These are phyloP conservation scores for Dallia pectoralis DNA, from an alignment of 2,797 vertebrate species.

Conservation along the genomic window DNA sequence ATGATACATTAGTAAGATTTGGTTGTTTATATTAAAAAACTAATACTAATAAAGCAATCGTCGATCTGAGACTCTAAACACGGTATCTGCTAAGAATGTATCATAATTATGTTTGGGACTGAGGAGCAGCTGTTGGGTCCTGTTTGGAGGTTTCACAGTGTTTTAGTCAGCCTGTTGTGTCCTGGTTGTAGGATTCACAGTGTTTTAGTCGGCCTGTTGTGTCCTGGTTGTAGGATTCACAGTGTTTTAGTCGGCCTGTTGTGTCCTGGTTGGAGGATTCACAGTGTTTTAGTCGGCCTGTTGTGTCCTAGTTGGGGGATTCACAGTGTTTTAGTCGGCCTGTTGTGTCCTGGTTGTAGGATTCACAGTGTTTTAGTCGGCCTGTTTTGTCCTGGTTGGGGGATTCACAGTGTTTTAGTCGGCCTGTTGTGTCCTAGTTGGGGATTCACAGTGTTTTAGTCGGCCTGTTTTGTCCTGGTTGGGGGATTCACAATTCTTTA, in stretches of 20 bases:
- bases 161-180: conserved; percentile 3
- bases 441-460: not conserved
- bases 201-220: not conserved
- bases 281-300: not conserved
- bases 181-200: not conserved
- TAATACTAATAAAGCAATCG: not conserved
- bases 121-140: conserved; percentile 27
- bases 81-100: conserved; percentile 3
- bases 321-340: not conserved
- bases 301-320: not conserved
- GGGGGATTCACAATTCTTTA: not conserved
- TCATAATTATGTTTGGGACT: not conserved
- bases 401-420: not conserved
- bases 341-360: not conserved
- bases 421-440: not conserved
- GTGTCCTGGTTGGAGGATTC: not conserved
- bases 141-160: too few relatives aligned
- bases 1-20: not conserved
- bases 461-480: not conserved
- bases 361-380: not conserved
- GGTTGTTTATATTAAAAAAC: not conserved
- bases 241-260: not conserved
- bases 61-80: not conserved
- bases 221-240: not conserved
- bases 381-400: not conserved